Evolutionary conservation across 2,113 vertebrate species (phyloP).

Genomic region (Fulmarus glacialis): DNA sequence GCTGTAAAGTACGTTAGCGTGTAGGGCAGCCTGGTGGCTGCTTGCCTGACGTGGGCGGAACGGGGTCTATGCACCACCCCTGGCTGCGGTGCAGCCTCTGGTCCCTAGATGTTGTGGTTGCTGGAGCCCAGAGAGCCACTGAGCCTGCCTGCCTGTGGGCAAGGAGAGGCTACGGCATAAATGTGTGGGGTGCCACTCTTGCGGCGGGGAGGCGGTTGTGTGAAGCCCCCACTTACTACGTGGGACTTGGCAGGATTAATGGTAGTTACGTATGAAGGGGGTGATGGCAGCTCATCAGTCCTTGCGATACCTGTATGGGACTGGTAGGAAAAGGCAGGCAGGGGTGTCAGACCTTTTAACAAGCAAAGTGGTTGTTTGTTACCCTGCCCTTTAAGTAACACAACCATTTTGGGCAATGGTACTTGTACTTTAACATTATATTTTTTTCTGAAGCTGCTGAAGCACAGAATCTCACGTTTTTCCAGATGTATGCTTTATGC

Average conservation of each 20-base stretch:
- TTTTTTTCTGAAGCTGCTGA: neutral
- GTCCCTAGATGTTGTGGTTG: neutral
- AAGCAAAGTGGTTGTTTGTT: neutral
- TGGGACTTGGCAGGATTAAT: neutral
- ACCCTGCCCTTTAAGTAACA: neutral
- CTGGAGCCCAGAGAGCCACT: neutral
- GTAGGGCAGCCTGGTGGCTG: neutral
- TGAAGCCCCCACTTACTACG: accelerated
- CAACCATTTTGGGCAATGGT: neutral
- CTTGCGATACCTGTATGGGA: neutral
- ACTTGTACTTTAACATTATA: neutral
- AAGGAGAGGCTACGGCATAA: neutral
- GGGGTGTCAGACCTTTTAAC: neutral
- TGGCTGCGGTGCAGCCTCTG: neutral
- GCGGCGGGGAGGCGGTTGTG: accelerated
- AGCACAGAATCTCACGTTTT: neutral
- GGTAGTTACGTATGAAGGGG: neutral
- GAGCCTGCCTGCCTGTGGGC: neutral
- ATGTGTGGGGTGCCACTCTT: neutral
- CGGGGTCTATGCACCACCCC: accelerated
- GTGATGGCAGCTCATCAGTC: neutral
- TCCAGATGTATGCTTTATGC: neutral
- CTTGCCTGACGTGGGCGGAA: neutral
- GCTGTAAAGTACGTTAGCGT: neutral
- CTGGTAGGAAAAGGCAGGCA: neutral